Evolutionary conservation across 2,113 vertebrate genomes (phyloP).

Genomic region (Rhodinocichla rosea): DNA sequence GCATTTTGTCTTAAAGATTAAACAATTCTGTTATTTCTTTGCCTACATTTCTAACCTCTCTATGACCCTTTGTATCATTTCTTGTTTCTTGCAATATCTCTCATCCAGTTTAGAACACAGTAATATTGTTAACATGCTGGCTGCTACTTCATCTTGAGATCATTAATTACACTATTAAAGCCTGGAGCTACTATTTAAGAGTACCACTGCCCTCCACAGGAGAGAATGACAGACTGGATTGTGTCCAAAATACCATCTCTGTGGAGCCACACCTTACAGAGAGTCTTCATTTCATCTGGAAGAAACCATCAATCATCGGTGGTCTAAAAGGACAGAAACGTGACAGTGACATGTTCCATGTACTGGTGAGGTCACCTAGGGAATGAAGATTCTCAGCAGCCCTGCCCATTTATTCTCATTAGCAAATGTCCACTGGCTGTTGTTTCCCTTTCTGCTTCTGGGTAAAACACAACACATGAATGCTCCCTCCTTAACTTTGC

Average conservation of each 20-base stretch:
- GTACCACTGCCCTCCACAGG: constrained; percentile 54
- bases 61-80: neutral
- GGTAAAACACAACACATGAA: neutral
- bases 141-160: constrained; percentile 16
- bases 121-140: neutral
- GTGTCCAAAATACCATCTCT: neutral
- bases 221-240: neutral
- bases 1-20: neutral
- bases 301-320: neutral
- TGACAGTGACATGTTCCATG: neutral
- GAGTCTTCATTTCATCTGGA: neutral
- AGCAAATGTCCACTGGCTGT: neutral
- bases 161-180: neutral
- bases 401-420: neutral
- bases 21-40: neutral
- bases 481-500: neutral
- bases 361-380: neutral
- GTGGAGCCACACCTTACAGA: neutral
- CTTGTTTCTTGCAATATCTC: neutral
- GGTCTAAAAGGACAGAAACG: neutral
- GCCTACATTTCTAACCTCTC: neutral
- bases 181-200: constrained; percentile 1
- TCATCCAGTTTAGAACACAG: neutral
- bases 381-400: neutral
- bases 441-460: neutral